Evolutionary conservation across 2,113 vertebrate species (phyloP), one percentile per base, ranked within the genome.

Genomic region (Cacatua alba): DNA sequence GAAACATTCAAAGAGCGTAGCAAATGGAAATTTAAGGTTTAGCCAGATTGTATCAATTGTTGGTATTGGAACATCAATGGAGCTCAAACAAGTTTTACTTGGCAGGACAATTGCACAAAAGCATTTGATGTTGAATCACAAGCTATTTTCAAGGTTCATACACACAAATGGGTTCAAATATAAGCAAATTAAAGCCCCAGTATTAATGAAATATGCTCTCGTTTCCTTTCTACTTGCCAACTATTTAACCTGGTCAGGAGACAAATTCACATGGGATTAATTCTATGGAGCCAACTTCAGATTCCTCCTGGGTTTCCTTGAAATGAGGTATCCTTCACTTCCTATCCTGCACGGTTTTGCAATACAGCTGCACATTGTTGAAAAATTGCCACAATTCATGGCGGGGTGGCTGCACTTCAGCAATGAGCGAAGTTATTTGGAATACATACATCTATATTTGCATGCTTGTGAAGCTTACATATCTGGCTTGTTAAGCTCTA

Each of bases 341-440:
- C 91, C 87, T 71, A 65, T 63, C 48, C 77, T 95, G 79, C 92
- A 83, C 2, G 5, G 59, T 72, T 95, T 82, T 90, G 64, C 78
- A 88, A 87, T 86, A 88, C 95, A 95, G 92, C 91, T 96, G 88
- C 85, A 94, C 92, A 94, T 96, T 94, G 95, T 96, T 96, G 91
- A 97, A 96, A 91, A 97, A 82, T 29, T 96, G 95, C 94, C 95
- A 96, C 82, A 82, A 86, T 87, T 96, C 95, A 89, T 92, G 95
- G 81, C 46, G 5, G 88, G 83, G 83, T 94, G 78, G 81, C 86
- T 85, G 64, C 3, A 23, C 74, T 97, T 96, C 94, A 97, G 94
- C 88, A 86, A 96, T 90, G 95, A 96, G 82, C 82, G 46, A 75
- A 92, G 89, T 94, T 82, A 95, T 96, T 87, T 89, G 75, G 92